Conservation (phyloP, 1,140 invertebrate genomes). For the Drosophila pandora region DNA sequence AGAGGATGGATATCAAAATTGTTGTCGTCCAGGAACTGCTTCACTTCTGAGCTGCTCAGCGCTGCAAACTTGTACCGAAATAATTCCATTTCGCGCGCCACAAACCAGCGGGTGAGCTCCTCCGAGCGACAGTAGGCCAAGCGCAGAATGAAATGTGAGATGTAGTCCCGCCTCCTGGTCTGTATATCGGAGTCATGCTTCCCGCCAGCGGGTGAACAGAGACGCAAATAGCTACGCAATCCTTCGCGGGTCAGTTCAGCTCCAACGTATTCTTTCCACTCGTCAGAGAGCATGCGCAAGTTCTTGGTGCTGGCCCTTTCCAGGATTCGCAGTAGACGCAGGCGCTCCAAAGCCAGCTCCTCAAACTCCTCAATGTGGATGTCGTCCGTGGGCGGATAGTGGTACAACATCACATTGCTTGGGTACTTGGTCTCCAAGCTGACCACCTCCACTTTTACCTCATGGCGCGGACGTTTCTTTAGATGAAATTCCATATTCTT, state of each 20-base stretch:
- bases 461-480: constrained; percentile 65
- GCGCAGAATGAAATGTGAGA: constrained; percentile 97
- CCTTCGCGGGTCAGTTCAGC: constrained; percentile 89
- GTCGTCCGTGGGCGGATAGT: constrained; percentile 89
- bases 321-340: constrained; percentile 91
- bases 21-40: constrained; percentile 90
- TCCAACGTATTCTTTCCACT: constrained; percentile 89
- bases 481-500: constrained; percentile 73
- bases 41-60: constrained; percentile 86
- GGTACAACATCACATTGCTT: constrained; percentile 92
- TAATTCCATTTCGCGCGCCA: constrained; percentile 94
- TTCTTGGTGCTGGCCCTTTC: constrained; percentile 89
- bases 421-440: constrained; percentile 85
- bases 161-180: constrained; percentile 90
- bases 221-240: constrained; percentile 86
- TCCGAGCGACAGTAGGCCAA: constrained; percentile 95
- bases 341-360: constrained; percentile 92
- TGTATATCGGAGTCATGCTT: constrained; percentile 86
- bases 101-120: constrained; percentile 94
- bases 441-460: constrained; percentile 74
- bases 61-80: constrained; percentile 93
- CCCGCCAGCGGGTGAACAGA: constrained; percentile 79
- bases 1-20: constrained; percentile 89
- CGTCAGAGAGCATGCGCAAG: constrained; percentile 87
- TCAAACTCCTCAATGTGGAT: constrained; percentile 94